phyloP scores from a whole-genome alignment of 2,888 invertebrate species.

The Vannuccia rotundouncinata region DNA sequence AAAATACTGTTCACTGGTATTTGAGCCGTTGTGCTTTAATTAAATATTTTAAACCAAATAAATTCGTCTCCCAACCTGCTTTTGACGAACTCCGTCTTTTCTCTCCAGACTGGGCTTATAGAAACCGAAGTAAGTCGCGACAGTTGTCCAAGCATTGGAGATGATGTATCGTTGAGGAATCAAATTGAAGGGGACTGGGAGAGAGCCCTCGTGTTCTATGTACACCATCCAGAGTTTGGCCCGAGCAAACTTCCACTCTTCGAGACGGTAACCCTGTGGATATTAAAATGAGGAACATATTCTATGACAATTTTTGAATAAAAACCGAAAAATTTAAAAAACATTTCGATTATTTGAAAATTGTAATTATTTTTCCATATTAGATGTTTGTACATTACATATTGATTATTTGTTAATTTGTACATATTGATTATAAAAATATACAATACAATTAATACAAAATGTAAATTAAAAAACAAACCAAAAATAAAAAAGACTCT shows the following conservation, averaged over 20 bases:
- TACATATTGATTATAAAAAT: too few relatives aligned
- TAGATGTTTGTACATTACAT: neutral
- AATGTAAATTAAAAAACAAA: neutral
- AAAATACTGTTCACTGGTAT: too few relatives aligned
- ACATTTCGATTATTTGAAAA: neutral
- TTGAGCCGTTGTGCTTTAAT: too few relatives aligned
- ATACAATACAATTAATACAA: neutral
- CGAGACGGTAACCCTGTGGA: slow-evolving; percentile 34
- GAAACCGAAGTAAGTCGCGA: neutral
- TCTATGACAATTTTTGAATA: neutral
- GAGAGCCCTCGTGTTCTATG: slow-evolving; percentile 37
- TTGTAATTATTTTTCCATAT: neutral
- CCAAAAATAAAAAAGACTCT: neutral
- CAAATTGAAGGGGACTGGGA: slow-evolving; percentile 38
- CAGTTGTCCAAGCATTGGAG: neutral
- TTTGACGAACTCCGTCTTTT: neutral
- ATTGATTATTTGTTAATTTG: too few relatives aligned
- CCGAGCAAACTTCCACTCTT: slow-evolving; percentile 39
- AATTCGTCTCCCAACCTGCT: neutral
- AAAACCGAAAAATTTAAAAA: neutral
- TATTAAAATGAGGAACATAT: neutral
- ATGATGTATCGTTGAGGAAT: slow-evolving; percentile 1
- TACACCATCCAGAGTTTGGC: slow-evolving; percentile 37
- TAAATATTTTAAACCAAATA: too few relatives aligned
- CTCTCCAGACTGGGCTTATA: neutral